Percentiles rank a stretch among this genome's conserved stretches.
These are phyloP conservation scores for Apamea anceps DNA, from an alignment of 2,888 invertebrate genomes.

Conservation along the genomic window DNA sequence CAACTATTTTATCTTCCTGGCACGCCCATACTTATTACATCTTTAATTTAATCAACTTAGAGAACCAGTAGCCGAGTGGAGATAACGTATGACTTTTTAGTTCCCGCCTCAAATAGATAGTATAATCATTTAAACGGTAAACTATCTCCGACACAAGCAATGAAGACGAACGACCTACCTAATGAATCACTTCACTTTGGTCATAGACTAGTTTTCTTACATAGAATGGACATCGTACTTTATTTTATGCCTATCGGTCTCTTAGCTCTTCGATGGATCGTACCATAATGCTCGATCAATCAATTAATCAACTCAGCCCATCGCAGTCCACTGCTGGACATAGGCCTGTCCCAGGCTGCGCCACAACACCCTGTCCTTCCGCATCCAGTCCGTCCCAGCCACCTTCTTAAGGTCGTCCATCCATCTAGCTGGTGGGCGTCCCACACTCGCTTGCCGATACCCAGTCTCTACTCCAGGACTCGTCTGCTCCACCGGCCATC, in stretches of 20 bases:
- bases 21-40: conserved; percentile 28
- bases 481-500: no score
- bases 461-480: no score
- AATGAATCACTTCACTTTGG: conserved; percentile 81
- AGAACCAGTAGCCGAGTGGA: conserved; percentile 28
- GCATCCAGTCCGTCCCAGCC: no score
- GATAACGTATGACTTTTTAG: conserved; percentile 70
- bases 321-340: no score
- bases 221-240: not conserved
- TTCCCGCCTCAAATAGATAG: conserved; percentile 69
- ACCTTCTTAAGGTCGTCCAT: no score
- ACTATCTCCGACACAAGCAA: conserved; percentile 87
- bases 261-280: not conserved
- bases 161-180: conserved; percentile 88
- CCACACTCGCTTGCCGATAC: no score
- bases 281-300: not conserved
- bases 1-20: not conserved
- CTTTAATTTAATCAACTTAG: conserved; percentile 44
- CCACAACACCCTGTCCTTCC: no score
- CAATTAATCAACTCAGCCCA: not conserved
- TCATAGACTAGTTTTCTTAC: conserved; percentile 66
- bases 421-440: no score
- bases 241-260: conserved; percentile 26
- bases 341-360: no score
- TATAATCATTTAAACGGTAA: conserved; percentile 79